Conservation (phyloP, 2,113 vertebrate genomes). For the Nothoprocta pentlandii region DNA sequence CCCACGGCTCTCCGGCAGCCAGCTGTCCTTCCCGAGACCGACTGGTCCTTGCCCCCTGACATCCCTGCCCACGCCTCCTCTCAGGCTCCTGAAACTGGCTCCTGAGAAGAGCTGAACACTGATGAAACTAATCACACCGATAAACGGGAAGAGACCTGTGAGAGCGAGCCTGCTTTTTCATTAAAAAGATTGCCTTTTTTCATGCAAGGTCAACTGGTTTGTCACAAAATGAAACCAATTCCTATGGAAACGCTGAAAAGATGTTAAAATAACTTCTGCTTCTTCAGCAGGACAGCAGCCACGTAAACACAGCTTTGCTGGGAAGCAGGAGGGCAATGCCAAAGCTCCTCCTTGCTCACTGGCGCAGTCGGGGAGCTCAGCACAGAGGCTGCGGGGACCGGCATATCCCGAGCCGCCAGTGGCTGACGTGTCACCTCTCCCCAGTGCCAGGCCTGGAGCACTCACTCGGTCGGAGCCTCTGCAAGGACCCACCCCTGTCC, state of each 20-base stretch:
- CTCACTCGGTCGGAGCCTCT: background rate
- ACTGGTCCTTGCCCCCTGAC: too few species aligned
- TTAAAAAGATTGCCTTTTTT: background rate
- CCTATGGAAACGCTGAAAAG: background rate
- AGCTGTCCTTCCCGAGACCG: too few species aligned
- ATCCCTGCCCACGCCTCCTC: too few species aligned
- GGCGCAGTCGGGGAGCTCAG: background rate
- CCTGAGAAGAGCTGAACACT: background rate
- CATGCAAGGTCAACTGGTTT: background rate
- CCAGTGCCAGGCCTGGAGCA: background rate
- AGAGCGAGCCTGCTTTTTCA: background rate
- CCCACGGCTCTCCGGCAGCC: too few species aligned
- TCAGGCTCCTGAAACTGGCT: background rate
- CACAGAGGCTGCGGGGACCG: background rate
- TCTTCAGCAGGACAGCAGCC: background rate
- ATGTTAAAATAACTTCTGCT: background rate
- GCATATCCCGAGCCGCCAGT: background rate
- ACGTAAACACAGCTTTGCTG: background rate
- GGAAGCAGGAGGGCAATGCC: background rate
- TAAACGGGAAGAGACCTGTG: fast-evolving
- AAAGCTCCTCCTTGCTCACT: background rate
- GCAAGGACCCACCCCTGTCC: fast-evolving
- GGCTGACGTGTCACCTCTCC: fast-evolving
- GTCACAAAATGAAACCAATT: background rate
- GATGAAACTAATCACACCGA: fast-evolving